These are phyloP conservation scores for Dryocosmus kuriphilus DNA, from an alignment of 2,888 invertebrate genomes.

Conservation along the genomic window DNA sequence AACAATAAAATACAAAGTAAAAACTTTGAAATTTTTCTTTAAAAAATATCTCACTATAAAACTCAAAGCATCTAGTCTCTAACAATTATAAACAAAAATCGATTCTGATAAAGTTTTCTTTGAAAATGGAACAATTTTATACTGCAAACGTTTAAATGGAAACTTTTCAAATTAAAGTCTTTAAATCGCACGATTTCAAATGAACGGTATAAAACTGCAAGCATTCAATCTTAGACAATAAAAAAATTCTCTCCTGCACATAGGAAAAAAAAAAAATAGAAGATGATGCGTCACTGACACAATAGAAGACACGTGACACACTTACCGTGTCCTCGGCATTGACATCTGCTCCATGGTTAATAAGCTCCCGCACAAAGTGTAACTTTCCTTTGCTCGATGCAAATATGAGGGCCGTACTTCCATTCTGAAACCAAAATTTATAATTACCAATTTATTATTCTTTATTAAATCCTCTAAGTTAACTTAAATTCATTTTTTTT, in stretches of 20 bases:
- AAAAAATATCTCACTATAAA: no score
- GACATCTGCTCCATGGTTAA: slow-evolving; percentile 95
- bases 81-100: no score
- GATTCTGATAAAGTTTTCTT: no score
- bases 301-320: slow-evolving; percentile 44
- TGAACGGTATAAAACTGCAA: no score
- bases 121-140: no score
- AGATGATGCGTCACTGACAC: slow-evolving; percentile 33
- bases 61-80: no score
- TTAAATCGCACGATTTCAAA: no score
- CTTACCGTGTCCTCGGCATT: slow-evolving; percentile 90
- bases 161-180: no score
- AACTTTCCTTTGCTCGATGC: slow-evolving; percentile 92
- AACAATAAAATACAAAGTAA: neutral
- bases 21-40: no score
- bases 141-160: no score
- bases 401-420: slow-evolving; percentile 95
- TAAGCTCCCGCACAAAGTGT: slow-evolving; percentile 89
- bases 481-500: neutral
- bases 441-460: neutral
- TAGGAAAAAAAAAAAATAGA: slow-evolving; percentile 34
- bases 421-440: slow-evolving; percentile 83
- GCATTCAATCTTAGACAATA: neutral
- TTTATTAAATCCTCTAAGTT: neutral
- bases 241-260: slow-evolving; percentile 38